These are phyloP conservation scores for Hypotaenidia philippensis DNA, from an alignment of 2,797 vertebrate species.

Conservation along the genomic window DNA sequence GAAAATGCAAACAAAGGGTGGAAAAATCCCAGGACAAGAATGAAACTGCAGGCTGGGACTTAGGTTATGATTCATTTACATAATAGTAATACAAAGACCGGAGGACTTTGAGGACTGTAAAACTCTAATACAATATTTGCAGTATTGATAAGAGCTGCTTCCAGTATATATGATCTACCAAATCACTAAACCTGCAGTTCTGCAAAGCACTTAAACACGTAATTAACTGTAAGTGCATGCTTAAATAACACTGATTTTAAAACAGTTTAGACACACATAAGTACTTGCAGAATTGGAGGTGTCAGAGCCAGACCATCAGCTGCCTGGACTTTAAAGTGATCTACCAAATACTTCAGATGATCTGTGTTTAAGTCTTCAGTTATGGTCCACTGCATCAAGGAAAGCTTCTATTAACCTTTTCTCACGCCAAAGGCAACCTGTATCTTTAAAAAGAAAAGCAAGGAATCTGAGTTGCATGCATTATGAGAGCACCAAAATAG, in stretches of 20 bases:
- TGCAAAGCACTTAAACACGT: background rate
- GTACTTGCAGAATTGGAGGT: background rate
- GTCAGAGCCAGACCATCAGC: background rate
- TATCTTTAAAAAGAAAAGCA: background rate
- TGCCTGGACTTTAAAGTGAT: background rate
- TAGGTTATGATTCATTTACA: background rate
- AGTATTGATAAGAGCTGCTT: background rate
- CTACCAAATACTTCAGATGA: background rate
- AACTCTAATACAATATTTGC: background rate
- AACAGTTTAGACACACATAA: background rate
- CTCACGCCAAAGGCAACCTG: background rate
- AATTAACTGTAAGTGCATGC: background rate
- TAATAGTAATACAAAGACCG: background rate
- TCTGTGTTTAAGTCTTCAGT: background rate
- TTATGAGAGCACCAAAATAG: background rate
- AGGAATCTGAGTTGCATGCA: background rate
- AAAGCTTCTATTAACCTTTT: background rate
- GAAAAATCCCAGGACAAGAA: slow-evolving; percentile 2
- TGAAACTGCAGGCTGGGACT: background rate
- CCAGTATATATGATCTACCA: background rate
- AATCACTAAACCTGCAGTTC: background rate
- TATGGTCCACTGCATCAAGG: background rate
- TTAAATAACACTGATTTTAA: background rate
- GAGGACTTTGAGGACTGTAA: background rate
- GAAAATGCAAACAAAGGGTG: slow-evolving; percentile 28